These are phyloP conservation scores for Charanyca ferruginea DNA, from an alignment of 2,888 invertebrate genomes.

Conservation along the genomic window DNA sequence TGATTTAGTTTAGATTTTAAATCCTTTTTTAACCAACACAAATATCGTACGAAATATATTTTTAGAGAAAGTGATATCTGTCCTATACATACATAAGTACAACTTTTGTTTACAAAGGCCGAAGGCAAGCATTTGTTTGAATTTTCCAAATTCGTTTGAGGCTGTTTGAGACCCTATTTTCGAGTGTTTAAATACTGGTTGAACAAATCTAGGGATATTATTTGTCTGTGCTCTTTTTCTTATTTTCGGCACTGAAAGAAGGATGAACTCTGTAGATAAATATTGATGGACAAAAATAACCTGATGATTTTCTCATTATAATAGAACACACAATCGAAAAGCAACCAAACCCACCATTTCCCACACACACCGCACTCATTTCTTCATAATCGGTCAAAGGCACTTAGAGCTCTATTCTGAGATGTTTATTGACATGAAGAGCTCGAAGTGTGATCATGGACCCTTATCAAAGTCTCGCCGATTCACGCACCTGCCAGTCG, in stretches of 20 bases:
- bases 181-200: slow-evolving; percentile 58
- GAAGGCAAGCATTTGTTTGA: slow-evolving; percentile 50
- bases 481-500: slow-evolving; percentile 72
- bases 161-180: slow-evolving; percentile 51
- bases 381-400: slow-evolving; percentile 65
- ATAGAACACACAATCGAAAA: slow-evolving; percentile 3
- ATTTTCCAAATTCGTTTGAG: slow-evolving; percentile 59
- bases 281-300: slow-evolving; percentile 27
- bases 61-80: slow-evolving; percentile 37
- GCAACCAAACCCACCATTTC: not conserved
- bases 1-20: too few species aligned
- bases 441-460: slow-evolving; percentile 58
- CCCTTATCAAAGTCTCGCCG: slow-evolving; percentile 74
- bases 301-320: not conserved
- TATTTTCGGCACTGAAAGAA: slow-evolving; percentile 35
- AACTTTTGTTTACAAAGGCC: slow-evolving; percentile 56
- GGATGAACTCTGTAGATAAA: slow-evolving; percentile 35
- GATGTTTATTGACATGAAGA: slow-evolving; percentile 70
- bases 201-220: slow-evolving; percentile 54
- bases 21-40: slow-evolving; percentile 2
- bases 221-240: slow-evolving; percentile 58
- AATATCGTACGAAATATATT: slow-evolving; percentile 3
- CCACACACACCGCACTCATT: slow-evolving; percentile 43
- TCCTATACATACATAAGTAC: slow-evolving; percentile 28
- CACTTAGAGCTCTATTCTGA: slow-evolving; percentile 63